Base-by-base conservation (phyloP, 2,888 invertebrate genomes). In the Calliphora vomitoria region DNA sequence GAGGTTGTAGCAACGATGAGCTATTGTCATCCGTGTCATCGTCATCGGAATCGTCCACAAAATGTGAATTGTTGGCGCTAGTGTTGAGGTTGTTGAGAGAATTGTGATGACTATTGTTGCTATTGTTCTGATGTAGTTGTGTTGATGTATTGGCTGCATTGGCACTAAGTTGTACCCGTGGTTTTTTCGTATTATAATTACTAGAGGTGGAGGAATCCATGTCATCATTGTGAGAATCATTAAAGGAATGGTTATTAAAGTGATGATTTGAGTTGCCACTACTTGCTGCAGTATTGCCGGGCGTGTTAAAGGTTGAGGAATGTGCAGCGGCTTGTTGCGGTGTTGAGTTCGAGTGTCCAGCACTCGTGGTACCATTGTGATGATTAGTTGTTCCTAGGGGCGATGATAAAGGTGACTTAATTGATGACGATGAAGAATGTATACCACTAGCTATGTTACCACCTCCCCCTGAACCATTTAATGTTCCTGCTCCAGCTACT, bases 391-490 rank as follows among this genome's bases (percentile, higher is more conserved):
- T 88, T 20, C 88, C 91, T 8, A 92, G 83, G 4, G 93, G 93
- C 3, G 93, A 93, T 3, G 93, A 93, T 31, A 93, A 83, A 8
- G 93, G 93, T 0, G 93, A 93, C 85, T 93, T 93, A 90, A 94
- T 91, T n/a, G 93, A 93, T 18, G 93, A 93, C 4, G 94, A 94
- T 35, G 93, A 92, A 4, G 94, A 94, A 35, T 93, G 91, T 8
- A 93, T 85, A 38, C 90, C 90, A 15, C 75, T 85, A 25, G 18
- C 75, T 8, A 53, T 20, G 80, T 80, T 79, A 15, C 64, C 83
- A 66, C 25, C 60, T 0, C 50, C 69, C 53, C 64, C 62, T 64
- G 83, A 76, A 20, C 82, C 88, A 76, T 90, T 90, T 60, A 91
- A 90, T 0, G 86, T 83, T 18, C 38, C 35, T 13, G 64, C 35